Evolutionary conservation across 1,140 invertebrate genomes (phyloP), one percentile per base, ranked within the genome.

Genomic region (Frieseomelitta varia): DNA sequence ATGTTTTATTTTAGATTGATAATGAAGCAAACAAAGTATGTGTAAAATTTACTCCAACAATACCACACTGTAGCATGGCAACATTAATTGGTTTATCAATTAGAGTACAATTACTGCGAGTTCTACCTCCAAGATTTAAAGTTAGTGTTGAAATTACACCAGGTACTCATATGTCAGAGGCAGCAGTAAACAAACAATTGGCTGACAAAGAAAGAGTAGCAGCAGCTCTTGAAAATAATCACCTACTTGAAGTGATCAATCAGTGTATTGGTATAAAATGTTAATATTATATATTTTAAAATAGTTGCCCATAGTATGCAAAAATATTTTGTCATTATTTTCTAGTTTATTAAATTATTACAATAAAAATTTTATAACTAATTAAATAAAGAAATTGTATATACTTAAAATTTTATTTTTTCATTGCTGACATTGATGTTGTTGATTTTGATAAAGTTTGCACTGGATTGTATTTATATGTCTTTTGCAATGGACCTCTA

Each of bases 51-150:
- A 99, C 99, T 1, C 99, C 99, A 17, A 99, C 99, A 0, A 99
- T 99, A 91, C 99, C 99, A 0, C 99, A 99, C 92, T 99, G 99
- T 92, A 99, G 98, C 90, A 99, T 99, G 99, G 99, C 99, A 39
- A 99, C 99, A 61, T 94, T 99, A 24, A 99, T 99, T 92, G 99
- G 97, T 94, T 94, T 98, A 34, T 97, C 97, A 6, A 98, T 98
- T 88, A 94, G 97, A 83, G 98, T 99, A 0, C 98, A 99, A 93
- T 95, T 99, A 19, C 94, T 99, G 27, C 95, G 99, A 87, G 97
- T 97, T 19, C 93, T 99, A 55, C 99, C 99, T 1, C 92, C 97
- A 67, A 95, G 97, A 75, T 98, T 98, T 91, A 98, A 99, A 96
- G 97, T 99, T 11, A 96, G 96, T 72, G 98, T 99, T 1, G 96